Base-by-base conservation (phyloP, 2,888 invertebrate species). In the Empis stercorea region DNA sequence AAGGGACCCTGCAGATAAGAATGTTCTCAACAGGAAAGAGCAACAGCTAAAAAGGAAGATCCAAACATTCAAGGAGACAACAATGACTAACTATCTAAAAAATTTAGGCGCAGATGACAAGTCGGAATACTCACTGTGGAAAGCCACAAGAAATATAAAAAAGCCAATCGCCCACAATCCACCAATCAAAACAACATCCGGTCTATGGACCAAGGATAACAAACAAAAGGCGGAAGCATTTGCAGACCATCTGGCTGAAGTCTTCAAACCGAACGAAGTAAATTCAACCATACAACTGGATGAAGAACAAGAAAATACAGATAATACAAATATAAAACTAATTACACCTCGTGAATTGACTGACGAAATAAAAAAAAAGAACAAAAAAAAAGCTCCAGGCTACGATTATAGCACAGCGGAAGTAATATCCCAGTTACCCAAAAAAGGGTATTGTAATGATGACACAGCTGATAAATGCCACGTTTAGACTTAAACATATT, bases 341-440 rank as follows among this genome's bases (percentile, higher is more conserved):
- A 4, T 20, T 20, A 20, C 20, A 20, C 20, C 20, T 20, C 20
- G 20, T 20, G 20, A 20, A 20, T 20, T 20, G 20, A 20, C 20
- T 3, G 3, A 20, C 4, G 20, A 20, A 20, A 20, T 20, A 3
- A 11, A 44, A 44, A 43, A 46, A n/a, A 36, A 52, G 17, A 46
- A 49, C 20, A 42, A 16, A 52, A 50, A n/a, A 47, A 56, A 55
- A 52, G 46, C 52, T 20, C 53, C 57, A 16, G 57, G 55, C 6
- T 53, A 49, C 20, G 60, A 59, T 43, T 48, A 55, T 16, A 57
- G 61, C 5, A 58, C 52, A 14, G 55, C 52, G 1, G 46, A 50
- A 13, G 30, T 57, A 3, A 46, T 56, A 57, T 50, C 48, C 56
- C 17, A 52, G 58, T 11, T 56, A 30, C 42, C 59, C 11, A 40